phyloP scores from a whole-genome alignment of 1,140 invertebrate species.

The Neotoxoptera formosana region DNA sequence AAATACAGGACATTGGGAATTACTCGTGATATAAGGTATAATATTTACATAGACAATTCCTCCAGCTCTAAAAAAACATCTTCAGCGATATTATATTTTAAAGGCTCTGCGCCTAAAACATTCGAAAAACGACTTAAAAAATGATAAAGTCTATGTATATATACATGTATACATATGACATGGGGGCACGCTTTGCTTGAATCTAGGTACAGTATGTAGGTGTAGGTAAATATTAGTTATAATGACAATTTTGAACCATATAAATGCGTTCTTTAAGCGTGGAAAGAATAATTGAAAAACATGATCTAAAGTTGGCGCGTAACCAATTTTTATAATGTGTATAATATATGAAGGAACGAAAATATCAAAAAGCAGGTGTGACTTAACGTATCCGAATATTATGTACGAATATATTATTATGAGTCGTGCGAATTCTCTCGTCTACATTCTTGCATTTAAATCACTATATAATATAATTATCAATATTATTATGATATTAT shows the following conservation, averaged over 20 bases:
- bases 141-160: too few species aligned
- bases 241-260: not conserved
- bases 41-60: too few species aligned
- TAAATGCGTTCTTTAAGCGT: not conserved
- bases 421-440: not conserved
- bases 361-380: not conserved
- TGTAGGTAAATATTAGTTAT: not conserved
- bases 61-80: too few species aligned
- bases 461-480: not conserved
- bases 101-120: too few species aligned
- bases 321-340: not conserved
- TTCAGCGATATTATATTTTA: too few species aligned
- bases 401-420: not conserved
- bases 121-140: too few species aligned
- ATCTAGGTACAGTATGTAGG: not conserved
- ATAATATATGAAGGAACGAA: not conserved
- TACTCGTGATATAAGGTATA: not conserved
- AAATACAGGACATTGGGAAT: not conserved
- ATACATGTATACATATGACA: not conserved
- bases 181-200: not conserved
- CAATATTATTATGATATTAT: not conserved
- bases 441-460: not conserved
- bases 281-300: not conserved
- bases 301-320: not conserved
- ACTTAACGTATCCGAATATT: not conserved